phyloP scores from a whole-genome alignment of 2,888 invertebrate species.

The Melolontha melolontha region DNA sequence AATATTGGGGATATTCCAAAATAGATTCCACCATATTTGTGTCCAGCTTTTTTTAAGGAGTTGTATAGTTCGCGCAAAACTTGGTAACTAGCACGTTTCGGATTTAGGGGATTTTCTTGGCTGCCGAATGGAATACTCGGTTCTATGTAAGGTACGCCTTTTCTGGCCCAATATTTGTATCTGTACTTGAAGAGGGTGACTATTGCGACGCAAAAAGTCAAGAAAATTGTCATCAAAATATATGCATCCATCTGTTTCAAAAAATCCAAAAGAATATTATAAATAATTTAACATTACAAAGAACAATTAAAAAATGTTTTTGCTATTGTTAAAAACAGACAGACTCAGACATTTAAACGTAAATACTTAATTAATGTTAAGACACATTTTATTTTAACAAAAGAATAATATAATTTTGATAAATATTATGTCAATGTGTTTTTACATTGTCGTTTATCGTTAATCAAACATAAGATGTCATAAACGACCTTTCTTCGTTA shows the following conservation, averaged over 20 bases:
- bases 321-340: no score
- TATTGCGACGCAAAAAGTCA: conserved; percentile 6
- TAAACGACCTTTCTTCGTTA: no score
- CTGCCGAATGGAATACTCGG: conserved; percentile 30
- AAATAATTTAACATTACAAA: background rate
- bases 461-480: no score
- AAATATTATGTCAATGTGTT: no score
- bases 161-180: conserved; percentile 20
- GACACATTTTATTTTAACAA: no score
- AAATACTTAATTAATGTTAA: no score
- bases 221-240: background rate
- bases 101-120: conserved; percentile 27
- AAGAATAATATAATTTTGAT: no score
- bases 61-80: conserved; percentile 13
- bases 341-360: no score
- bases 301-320: no score
- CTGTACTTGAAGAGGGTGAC: conserved; percentile 35
- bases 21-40: conserved; percentile 71
- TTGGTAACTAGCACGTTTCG: conserved; percentile 20
- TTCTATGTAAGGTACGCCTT: conserved; percentile 22
- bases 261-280: background rate
- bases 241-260: conserved; percentile 16
- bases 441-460: no score
- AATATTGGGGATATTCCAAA: conserved; percentile 72
- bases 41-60: conserved; percentile 61